phyloP scores from a whole-genome alignment of 2,113 vertebrate species.

The Donacobius atricapilla region DNA sequence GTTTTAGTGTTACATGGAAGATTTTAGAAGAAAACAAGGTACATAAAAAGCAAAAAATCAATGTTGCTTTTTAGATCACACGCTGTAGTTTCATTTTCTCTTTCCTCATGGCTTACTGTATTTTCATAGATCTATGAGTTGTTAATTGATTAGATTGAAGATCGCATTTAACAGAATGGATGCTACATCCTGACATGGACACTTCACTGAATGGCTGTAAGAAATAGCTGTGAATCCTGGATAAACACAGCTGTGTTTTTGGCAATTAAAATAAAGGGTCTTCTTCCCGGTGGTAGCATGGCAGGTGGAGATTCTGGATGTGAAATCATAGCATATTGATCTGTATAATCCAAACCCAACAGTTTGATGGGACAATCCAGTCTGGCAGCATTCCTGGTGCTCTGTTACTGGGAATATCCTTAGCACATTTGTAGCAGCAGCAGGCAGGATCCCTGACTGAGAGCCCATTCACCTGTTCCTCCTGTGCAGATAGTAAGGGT shows the following conservation, averaged over 20 bases:
- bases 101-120: not conserved
- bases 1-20: not conserved
- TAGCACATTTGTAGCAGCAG: not conserved
- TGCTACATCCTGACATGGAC: not conserved
- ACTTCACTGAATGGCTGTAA: not conserved
- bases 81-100: not conserved
- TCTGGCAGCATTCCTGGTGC: not conserved
- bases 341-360: rapidly evolving
- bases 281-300: not conserved
- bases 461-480: not conserved
- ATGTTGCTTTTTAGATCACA: not conserved
- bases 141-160: not conserved
- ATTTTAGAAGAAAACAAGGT: not conserved
- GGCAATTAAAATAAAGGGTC: not conserved
- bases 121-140: not conserved
- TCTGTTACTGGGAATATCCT: not conserved
- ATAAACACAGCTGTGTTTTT: not conserved
- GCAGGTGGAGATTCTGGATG: not conserved
- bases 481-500: not conserved
- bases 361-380: not conserved
- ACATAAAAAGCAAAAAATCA: not conserved
- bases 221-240: not conserved
- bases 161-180: not conserved
- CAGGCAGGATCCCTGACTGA: not conserved
- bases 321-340: not conserved